phyloP scores from a whole-genome alignment of 30 jellyfish, hydroid and myxozoan genomes.

The Cassiopea xamachana region DNA sequence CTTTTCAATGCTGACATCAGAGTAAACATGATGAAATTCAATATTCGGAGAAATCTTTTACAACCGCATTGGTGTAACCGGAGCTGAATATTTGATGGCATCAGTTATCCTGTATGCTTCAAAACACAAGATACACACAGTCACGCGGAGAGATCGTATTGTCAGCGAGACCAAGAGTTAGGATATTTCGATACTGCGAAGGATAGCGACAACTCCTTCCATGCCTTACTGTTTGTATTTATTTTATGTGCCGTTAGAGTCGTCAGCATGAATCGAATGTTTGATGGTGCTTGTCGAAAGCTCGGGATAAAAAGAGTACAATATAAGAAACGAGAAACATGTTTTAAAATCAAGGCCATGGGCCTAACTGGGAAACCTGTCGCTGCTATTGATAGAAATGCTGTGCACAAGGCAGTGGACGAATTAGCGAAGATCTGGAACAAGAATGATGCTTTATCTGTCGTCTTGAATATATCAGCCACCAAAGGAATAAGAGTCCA shows the following conservation, averaged over 20 bases:
- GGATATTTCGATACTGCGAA: background rate
- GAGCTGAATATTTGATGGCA: background rate
- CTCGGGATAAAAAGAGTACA: conserved; percentile 42
- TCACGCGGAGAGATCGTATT: background rate
- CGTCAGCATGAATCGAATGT: conserved; percentile 8
- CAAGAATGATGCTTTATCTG: conserved; percentile 38
- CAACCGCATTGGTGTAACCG: conserved; percentile 1
- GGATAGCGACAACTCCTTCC: background rate
- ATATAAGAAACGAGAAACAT: conserved; percentile 17
- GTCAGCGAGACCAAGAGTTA: background rate
- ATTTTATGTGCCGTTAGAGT: background rate
- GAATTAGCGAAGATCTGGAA: conserved; percentile 39
- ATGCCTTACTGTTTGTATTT: no score
- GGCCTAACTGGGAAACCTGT: conserved; percentile 60
- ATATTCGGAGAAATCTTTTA: background rate
- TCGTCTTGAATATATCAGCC: conserved; percentile 53
- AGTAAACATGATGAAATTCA: conserved; percentile 8
- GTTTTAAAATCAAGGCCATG: conserved; percentile 46
- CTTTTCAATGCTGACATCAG: no score
- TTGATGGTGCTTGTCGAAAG: conserved; percentile 43
- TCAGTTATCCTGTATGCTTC: conserved; percentile 4
- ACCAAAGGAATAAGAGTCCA: conserved; percentile 48
- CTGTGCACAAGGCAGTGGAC: conserved; percentile 34
- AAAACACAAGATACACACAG: background rate
- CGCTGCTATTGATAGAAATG: conserved; percentile 7